Evolutionary conservation across 92 coral and sea anemone genomes (phyloP), one percentile per base, ranked within the genome.

Genomic region (Micromussa lordhowensis): DNA sequence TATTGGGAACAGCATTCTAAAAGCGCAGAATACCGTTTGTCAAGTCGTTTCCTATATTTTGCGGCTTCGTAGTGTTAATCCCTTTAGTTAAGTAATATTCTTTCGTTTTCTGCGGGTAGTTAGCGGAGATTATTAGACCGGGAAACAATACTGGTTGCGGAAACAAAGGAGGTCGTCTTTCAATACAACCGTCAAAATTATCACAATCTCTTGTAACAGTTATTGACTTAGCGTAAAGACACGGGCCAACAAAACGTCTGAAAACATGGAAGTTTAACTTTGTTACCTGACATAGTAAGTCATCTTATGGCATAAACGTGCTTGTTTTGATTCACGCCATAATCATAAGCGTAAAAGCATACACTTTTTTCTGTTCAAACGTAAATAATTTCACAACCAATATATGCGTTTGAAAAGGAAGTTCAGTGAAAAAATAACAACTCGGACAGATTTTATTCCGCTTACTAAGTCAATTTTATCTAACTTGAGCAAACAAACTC

Each of bases 401-500:
- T 55, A 22, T 38, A 26, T 55, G 77, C 21, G 35, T 57, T 74
- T 75, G 7, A 36, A 80, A 84, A 48, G 35, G 49, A 84, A 26
- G 77, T 79, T 77, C 82, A 77, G 77, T 66, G 68, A 86, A 86
- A 86, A 77, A 86, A 86, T 77, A 64, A 86, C 66, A 29, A 57
- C 75, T 58, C 36, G 17, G 58, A 70, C 75, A 77, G 77, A 49
- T 86, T 86, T 77, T 78, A 35, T 77, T 85, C 78, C 77, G 40
- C 28, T 44, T 66, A 77, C 76, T 9, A 38, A 64, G 89, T 86
- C 89, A 77, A 28, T 71, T 69, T 88, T 70, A 86, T 80, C 75
- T 68, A 82, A 28, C 94, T 72, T 88, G 85, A 78, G 95, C 91
- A 93, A 93, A 93, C 95, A 93, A 81, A 70, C 68, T 44, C 85